Conservation (phyloP, 2,113 vertebrate genomes). For the Psilopsiagon aurifrons region DNA sequence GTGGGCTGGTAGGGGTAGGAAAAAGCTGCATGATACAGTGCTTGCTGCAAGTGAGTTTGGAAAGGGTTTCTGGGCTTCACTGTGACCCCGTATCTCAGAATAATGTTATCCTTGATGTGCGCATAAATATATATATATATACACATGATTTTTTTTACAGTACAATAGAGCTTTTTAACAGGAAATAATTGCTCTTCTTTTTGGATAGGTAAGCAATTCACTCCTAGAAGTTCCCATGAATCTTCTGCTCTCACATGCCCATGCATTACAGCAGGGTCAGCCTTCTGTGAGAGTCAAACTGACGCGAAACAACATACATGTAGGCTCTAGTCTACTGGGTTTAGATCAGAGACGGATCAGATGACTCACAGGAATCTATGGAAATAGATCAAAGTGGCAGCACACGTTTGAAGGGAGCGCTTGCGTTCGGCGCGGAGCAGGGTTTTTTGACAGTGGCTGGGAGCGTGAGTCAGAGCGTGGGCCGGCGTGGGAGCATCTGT, state of each 20-base stretch:
- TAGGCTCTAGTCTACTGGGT: conserved; percentile 46
- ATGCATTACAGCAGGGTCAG: background rate
- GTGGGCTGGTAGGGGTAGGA: background rate
- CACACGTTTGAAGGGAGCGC: conserved; percentile 57
- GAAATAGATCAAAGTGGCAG: conserved; percentile 74
- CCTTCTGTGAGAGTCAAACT: background rate
- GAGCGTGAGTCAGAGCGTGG: conserved; percentile 73
- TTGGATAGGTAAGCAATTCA: background rate
- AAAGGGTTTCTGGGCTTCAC: background rate
- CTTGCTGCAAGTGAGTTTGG: background rate
- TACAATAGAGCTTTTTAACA: background rate
- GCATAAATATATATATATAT: no score
- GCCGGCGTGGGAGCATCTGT: conserved; percentile 68
- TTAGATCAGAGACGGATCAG: conserved; percentile 60
- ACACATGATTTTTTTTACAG: background rate
- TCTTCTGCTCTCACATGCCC: background rate
- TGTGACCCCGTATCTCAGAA: background rate
- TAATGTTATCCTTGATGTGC: background rate
- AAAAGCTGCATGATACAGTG: background rate
- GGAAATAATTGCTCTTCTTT: background rate
- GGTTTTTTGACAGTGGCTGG: conserved; percentile 43
- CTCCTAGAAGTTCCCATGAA: background rate
- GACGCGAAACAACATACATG: conserved; percentile 27
- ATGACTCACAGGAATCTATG: conserved; percentile 69
- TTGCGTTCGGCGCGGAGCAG: conserved; percentile 55